A percentile compares a stretch with the other conserved stretches of the same genome.
Evolutionary conservation across 2,888 invertebrate species (phyloP).

Genomic region (Agrotis segetum): DNA sequence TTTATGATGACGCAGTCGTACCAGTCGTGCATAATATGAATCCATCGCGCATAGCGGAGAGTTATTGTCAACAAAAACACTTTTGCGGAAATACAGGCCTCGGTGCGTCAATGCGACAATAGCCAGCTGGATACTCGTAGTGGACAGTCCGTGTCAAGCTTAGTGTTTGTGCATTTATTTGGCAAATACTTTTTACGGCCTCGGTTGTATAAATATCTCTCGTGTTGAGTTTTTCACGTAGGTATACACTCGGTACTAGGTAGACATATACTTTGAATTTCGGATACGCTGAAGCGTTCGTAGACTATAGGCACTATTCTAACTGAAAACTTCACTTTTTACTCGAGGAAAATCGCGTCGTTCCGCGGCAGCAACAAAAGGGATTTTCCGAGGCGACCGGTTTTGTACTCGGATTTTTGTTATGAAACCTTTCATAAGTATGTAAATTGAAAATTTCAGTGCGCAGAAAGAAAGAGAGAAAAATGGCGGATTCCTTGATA

Average conservation of each 20-base stretch:
- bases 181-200: constrained; percentile 28
- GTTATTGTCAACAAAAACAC: constrained; percentile 55
- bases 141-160: constrained; percentile 43
- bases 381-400: constrained; percentile 72
- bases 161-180: constrained; percentile 52
- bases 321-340: constrained; percentile 63
- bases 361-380: constrained; percentile 68
- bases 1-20: constrained; percentile 12
- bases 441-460: constrained; percentile 81
- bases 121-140: constrained; percentile 30
- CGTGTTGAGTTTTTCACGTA: not conserved
- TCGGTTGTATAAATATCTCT: not conserved
- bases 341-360: constrained; percentile 64
- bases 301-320: constrained; percentile 6
- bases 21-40: constrained; percentile 20
- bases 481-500: constrained; percentile 72
- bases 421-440: constrained; percentile 80
- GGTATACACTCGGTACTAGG: too few species aligned
- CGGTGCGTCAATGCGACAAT: constrained; percentile 34
- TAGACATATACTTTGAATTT: too few species aligned
- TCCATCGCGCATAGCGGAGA: constrained; percentile 27
- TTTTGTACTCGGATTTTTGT: constrained; percentile 76
- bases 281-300: not conserved
- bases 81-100: constrained; percentile 48
- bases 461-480: constrained; percentile 74